These are phyloP conservation scores for Tortrix viridana DNA, from an alignment of 2,888 invertebrate species.

Conservation along the genomic window DNA sequence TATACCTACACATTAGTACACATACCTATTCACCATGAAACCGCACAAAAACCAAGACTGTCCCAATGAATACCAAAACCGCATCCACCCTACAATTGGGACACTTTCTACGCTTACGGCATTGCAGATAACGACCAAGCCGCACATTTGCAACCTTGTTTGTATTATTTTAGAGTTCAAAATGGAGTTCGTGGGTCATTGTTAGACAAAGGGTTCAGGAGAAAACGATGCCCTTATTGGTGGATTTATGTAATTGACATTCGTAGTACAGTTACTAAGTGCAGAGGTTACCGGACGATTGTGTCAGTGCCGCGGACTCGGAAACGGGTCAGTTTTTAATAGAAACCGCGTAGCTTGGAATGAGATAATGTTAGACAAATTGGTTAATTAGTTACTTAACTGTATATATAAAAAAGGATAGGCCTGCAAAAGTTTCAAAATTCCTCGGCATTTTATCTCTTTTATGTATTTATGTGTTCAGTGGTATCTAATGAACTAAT, in stretches of 20 bases:
- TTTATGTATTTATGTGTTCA: no score
- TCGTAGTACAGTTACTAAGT: constrained; percentile 13
- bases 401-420: no score
- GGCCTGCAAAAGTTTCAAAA: no score
- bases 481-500: no score
- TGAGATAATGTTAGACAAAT: no score
- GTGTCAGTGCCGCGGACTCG: no score
- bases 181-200: constrained; percentile 44
- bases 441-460: no score
- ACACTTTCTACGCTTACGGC: constrained; percentile 72
- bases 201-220: constrained; percentile 61
- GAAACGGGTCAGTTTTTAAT: no score
- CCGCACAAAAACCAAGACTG: constrained; percentile 25
- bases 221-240: constrained; percentile 67
- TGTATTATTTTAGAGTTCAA: constrained; percentile 52
- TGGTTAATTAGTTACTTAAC: no score
- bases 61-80: constrained; percentile 39
- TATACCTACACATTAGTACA: background rate
- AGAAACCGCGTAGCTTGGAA: no score
- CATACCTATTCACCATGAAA: constrained; percentile 15
- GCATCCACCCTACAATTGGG: constrained; percentile 59
- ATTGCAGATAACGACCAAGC: constrained; percentile 56
- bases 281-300: constrained; percentile 30
- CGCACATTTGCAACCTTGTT: constrained; percentile 46
- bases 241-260: constrained; percentile 51